phyloP scores from a whole-genome alignment of 2,888 invertebrate species.

The Epirrhoe tristata region DNA sequence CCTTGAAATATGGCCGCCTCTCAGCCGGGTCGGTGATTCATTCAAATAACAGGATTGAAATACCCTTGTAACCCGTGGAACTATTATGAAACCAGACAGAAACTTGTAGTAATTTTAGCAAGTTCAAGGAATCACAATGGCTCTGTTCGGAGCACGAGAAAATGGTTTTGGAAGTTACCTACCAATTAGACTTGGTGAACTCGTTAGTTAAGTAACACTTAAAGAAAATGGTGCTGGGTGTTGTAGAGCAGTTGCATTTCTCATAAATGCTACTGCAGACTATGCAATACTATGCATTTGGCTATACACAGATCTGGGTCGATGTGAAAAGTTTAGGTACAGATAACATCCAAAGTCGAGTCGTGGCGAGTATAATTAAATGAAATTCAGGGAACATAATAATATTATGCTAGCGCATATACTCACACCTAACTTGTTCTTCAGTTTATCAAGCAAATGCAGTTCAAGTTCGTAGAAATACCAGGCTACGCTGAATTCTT shows the following conservation, averaged over 20 bases:
- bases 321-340: neutral
- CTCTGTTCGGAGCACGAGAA: constrained; percentile 26
- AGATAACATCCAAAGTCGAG: constrained; percentile 4
- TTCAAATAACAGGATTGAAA: constrained; percentile 60
- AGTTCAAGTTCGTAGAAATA: neutral
- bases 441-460: neutral
- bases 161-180: constrained; percentile 34
- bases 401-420: neutral
- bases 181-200: constrained; percentile 28
- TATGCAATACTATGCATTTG: neutral
- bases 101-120: constrained; percentile 33
- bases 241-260: constrained; percentile 18
- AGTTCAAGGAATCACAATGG: constrained; percentile 36
- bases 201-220: constrained; percentile 29
- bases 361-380: neutral
- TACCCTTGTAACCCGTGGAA: constrained; percentile 48
- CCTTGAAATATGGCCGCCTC: constrained; percentile 74
- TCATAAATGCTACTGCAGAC: constrained; percentile 9
- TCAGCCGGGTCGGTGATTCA: constrained; percentile 50
- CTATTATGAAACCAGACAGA: constrained; percentile 46
- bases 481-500: neutral
- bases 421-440: neutral
- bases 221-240: constrained; percentile 16
- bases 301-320: neutral
- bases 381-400: neutral